phyloP scores from a whole-genome alignment of 2,797 vertebrate genomes.

The Propithecus deckenii region DNA sequence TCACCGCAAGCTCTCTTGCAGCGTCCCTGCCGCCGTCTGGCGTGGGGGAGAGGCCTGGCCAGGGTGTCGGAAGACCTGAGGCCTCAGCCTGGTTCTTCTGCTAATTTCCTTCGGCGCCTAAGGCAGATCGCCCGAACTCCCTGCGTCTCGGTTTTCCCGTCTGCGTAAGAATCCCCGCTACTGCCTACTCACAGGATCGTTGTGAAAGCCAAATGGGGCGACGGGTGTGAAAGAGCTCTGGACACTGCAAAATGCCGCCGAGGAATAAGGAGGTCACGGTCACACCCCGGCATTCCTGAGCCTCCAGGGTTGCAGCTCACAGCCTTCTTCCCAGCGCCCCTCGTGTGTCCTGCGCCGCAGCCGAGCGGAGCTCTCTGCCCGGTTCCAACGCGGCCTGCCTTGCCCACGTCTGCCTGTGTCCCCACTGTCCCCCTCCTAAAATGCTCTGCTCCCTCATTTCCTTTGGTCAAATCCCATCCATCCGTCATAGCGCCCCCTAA shows the following conservation, averaged over 20 bases:
- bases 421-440: background rate
- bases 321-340: background rate
- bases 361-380: background rate
- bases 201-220: background rate
- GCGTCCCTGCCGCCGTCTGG: background rate
- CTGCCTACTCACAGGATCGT: background rate
- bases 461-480: background rate
- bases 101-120: background rate
- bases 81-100: background rate
- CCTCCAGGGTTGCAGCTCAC: fast-evolving
- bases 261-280: background rate
- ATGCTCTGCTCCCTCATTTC: background rate
- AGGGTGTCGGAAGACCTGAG: background rate
- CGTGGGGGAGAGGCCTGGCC: background rate
- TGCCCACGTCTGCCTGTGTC: background rate
- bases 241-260: background rate
- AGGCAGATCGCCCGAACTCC: background rate
- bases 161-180: background rate
- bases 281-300: background rate
- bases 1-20: background rate
- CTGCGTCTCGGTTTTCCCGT: background rate
- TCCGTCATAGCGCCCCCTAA: background rate
- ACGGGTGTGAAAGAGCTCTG: background rate
- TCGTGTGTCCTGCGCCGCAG: background rate
- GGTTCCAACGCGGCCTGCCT: background rate